Evolutionary conservation across 2,888 invertebrate species (phyloP), one percentile per base, ranked within the genome.

Genomic region (Drosophila yooni): DNA sequence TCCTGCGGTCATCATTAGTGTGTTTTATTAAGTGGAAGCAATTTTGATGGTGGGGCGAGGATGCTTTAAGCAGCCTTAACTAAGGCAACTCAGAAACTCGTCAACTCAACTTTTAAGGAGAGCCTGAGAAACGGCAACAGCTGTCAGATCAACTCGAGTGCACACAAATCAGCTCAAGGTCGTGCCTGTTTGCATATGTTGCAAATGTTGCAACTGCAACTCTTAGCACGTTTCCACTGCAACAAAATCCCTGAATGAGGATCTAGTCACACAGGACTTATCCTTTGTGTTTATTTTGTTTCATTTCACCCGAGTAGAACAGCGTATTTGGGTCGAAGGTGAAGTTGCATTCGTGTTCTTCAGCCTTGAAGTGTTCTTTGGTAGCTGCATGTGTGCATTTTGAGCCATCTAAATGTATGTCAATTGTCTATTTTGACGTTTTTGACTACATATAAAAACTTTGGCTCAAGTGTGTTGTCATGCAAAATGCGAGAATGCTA

Each of bases 1-100:
- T 82, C 74, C 87, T 87, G 87, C 89, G 87, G 87, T 87, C 90
- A 90, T 87, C 90, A 87, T 87, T 87, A 90, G 89, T 89, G 82
- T 87, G 87, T 88, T 90, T 90, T 89, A 90, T 87, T 87, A 90
- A 87, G 90, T 90, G 90, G 87, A 90, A 86, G 82, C 73, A 79
- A 75, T 82, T 76, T 58, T 50, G 40, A 5, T 52, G 46, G 53
- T 46, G 61, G 48, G 54, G 53, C 57, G 53, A 25, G 18, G 58
- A 53, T 53, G 34, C 74, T 61, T 67, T 53, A 74, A 60, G 52
- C 73, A 31, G 61, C 29, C 25, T 38, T 60, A 74, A 59, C 79
- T 66, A 62, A 74, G 74, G 57, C 66, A 61, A n/a, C 27, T n/a
- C 27, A 78, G 46, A 15, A 46, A 46, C 21, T 46, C 46, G 3